A percentile compares a stretch with the other conserved stretches of the same genome.
Conservation (phyloP, 2,113 vertebrate genomes). For the Salvelinus alpinus region DNA sequence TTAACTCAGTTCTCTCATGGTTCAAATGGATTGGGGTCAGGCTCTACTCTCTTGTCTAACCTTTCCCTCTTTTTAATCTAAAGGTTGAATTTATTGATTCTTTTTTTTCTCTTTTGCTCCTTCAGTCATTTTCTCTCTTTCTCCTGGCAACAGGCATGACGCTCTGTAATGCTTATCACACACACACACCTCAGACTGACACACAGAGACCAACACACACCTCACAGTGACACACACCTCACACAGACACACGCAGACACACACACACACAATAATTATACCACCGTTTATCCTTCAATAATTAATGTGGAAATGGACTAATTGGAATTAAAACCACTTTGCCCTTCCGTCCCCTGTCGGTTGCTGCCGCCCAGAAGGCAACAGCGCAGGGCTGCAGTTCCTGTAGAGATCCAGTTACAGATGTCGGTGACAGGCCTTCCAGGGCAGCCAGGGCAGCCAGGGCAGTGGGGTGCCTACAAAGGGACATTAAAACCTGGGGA, state of each 20-base stretch:
- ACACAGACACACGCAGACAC: slow-evolving; percentile 27
- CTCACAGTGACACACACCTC: slow-evolving; percentile 14
- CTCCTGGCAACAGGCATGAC: slow-evolving; percentile 4
- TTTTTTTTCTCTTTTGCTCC: slow-evolving; percentile 2
- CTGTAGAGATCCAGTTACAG: no score
- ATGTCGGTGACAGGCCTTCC: slow-evolving; percentile 12
- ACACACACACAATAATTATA: slow-evolving; percentile 32
- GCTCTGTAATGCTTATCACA: neutral
- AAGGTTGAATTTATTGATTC: neutral
- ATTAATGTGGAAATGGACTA: slow-evolving; percentile 23
- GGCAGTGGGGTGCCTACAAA: neutral
- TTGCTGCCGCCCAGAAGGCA: no score
- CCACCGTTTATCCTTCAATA: slow-evolving; percentile 27
- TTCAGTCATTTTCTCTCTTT: slow-evolving; percentile 21
- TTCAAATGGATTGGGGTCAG: slow-evolving; percentile 29
- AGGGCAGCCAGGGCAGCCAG: neutral
- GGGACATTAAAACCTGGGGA: neutral
- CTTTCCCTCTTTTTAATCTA: neutral
- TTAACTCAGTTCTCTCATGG: slow-evolving; percentile 37
- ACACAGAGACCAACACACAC: slow-evolving; percentile 4
- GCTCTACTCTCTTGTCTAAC: slow-evolving; percentile 18
- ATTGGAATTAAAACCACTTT: slow-evolving; percentile 5
- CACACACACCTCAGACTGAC: slow-evolving; percentile 14
- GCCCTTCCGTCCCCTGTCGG: neutral
- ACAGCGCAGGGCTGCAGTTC: no score